A percentile compares a stretch with the other conserved stretches of the same genome.
phyloP scores from a whole-genome alignment of 2,113 vertebrate genomes.

The Bambusicola thoracicus region DNA sequence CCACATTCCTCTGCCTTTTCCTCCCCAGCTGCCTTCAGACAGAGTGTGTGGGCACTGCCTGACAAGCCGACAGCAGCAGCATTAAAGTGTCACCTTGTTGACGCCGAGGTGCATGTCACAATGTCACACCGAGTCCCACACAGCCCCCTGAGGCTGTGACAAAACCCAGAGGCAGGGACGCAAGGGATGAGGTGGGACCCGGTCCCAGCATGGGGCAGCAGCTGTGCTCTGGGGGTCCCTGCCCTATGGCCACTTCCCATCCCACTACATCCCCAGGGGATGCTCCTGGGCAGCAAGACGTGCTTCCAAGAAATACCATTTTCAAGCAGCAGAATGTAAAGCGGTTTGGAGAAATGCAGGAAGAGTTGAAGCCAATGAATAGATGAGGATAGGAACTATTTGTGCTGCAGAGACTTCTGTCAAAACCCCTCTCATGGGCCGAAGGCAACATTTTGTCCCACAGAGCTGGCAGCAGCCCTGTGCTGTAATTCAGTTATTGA shows the following conservation, averaged over 20 bases:
- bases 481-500: background rate
- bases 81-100: background rate
- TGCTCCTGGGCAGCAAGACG: background rate
- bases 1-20: background rate
- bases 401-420: background rate
- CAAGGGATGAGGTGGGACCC: background rate
- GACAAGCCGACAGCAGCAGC: background rate
- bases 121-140: background rate
- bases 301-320: background rate
- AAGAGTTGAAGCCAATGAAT: background rate
- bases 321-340: background rate
- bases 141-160: background rate
- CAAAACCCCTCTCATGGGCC: background rate
- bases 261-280: background rate
- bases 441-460: rapidly evolving
- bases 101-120: background rate
- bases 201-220: rapidly evolving
- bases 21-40: background rate
- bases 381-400: background rate
- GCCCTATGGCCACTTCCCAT: background rate
- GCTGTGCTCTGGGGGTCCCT: background rate
- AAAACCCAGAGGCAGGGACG: background rate
- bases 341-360: too few relatives aligned
- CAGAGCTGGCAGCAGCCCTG: background rate
- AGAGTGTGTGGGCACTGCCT: background rate